A percentile compares a stretch with the other conserved stretches of the same genome.
These are phyloP conservation scores for Pseudorhiza aurosa DNA, from an alignment of 30 jellyfish, hydroid and myxozoan species.

Conservation along the genomic window DNA sequence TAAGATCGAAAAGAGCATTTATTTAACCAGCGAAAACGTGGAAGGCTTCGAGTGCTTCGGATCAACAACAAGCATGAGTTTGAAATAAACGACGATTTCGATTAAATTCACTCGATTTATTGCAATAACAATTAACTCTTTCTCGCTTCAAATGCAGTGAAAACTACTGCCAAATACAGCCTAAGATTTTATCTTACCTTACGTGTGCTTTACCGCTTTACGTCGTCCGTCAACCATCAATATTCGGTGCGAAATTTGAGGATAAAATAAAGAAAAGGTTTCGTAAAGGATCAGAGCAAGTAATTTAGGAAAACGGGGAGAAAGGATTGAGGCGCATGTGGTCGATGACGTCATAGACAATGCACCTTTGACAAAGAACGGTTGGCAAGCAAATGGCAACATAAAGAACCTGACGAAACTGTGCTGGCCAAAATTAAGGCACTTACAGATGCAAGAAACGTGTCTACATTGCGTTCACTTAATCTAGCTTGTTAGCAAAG, in stretches of 20 bases:
- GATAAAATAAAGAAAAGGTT: slow-evolving; percentile 78
- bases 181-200: slow-evolving; percentile 31
- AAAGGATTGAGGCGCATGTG: slow-evolving; percentile 94
- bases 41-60: slow-evolving; percentile 78
- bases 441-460: no score
- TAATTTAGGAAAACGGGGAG: slow-evolving; percentile 86
- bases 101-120: slow-evolving; percentile 27
- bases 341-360: slow-evolving; percentile 94
- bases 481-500: no score
- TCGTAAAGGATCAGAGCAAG: slow-evolving; percentile 86
- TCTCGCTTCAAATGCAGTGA: slow-evolving; percentile 1
- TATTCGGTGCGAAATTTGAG: slow-evolving; percentile 68
- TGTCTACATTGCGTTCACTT: no score
- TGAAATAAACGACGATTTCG: slow-evolving; percentile 69
- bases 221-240: slow-evolving; percentile 31
- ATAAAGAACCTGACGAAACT: not conserved
- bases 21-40: slow-evolving; percentile 1
- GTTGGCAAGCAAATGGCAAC: slow-evolving; percentile 61
- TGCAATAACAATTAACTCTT: slow-evolving; percentile 19
- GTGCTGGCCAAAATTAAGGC: no score
- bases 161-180: slow-evolving; percentile 11
- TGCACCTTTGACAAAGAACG: slow-evolving; percentile 61
- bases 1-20: not conserved
- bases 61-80: slow-evolving; percentile 80
- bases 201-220: not conserved